These are phyloP conservation scores for Bos javanicus DNA, from an alignment of 2,113 vertebrate genomes.

Conservation along the genomic window DNA sequence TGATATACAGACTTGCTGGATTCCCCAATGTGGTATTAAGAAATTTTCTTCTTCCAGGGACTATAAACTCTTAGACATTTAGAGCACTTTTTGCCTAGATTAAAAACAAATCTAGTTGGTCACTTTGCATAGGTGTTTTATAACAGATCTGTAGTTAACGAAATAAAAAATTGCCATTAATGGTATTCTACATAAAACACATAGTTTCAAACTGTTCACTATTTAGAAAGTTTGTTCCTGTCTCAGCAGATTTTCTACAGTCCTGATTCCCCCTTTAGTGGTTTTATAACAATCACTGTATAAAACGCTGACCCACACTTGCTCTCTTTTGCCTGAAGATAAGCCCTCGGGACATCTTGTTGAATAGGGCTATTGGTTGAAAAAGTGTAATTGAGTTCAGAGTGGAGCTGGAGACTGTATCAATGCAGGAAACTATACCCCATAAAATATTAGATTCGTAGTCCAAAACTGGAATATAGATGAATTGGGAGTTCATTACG, in stretches of 20 bases:
- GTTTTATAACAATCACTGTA: neutral
- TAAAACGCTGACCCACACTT: neutral
- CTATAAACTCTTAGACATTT: neutral
- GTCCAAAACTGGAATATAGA: neutral
- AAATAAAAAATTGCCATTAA: neutral
- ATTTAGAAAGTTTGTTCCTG: neutral
- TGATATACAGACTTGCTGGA: neutral
- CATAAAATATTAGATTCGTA: neutral
- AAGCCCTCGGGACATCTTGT: neutral
- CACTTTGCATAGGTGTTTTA: neutral
- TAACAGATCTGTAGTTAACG: neutral
- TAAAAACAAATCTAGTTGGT: neutral
- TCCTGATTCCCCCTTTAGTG: neutral
- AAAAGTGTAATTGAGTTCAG: neutral
- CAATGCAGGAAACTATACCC: neutral
- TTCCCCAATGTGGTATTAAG: neutral
- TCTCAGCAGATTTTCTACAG: neutral
- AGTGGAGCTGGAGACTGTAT: neutral
- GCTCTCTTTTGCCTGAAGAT: neutral
- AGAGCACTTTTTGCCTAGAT: neutral
- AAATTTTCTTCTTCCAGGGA: neutral
- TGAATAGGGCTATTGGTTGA: neutral
- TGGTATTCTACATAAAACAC: neutral
- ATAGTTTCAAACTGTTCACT: neutral
- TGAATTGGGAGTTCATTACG: neutral